Evolutionary conservation across 2,888 invertebrate species (phyloP).

Genomic region (Eustalomyia histrio): DNA sequence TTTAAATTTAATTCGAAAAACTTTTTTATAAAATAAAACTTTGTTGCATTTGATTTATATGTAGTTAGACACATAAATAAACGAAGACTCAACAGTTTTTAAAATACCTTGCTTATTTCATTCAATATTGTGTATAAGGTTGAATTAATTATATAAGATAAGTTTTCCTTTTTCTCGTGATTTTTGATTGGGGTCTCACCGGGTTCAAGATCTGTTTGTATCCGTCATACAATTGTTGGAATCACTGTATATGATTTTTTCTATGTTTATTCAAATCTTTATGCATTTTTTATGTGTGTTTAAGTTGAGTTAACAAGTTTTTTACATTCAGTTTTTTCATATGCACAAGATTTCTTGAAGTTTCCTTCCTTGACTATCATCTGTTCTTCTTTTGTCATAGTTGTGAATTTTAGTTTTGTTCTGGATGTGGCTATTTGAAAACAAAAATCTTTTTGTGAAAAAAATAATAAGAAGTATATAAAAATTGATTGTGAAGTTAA

Average conservation of each 20-base stretch:
- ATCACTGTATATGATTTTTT: slow-evolving; percentile 3
- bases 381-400: slow-evolving; percentile 47
- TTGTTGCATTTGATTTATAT: background rate
- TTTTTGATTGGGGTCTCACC: too few species aligned
- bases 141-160: too few species aligned
- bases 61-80: background rate
- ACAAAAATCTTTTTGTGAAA: background rate
- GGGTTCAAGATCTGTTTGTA: too few species aligned
- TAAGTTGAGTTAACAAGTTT: slow-evolving; percentile 39
- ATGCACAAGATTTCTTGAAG: slow-evolving; percentile 46
- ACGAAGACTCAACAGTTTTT: too few species aligned
- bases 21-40: background rate
- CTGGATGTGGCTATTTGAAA: slow-evolving; percentile 44
- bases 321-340: slow-evolving; percentile 29
- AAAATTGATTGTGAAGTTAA: slow-evolving; percentile 31
- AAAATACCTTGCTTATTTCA: too few species aligned
- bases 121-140: too few species aligned
- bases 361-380: slow-evolving; percentile 57
- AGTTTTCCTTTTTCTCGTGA: too few species aligned
- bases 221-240: background rate
- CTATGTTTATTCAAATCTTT: slow-evolving; percentile 10
- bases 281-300: background rate
- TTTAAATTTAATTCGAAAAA: background rate
- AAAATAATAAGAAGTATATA: background rate
- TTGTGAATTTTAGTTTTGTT: slow-evolving; percentile 38